phyloP scores from a whole-genome alignment of 2,797 vertebrate genomes.

The Lophotriccus pileatus region DNA sequence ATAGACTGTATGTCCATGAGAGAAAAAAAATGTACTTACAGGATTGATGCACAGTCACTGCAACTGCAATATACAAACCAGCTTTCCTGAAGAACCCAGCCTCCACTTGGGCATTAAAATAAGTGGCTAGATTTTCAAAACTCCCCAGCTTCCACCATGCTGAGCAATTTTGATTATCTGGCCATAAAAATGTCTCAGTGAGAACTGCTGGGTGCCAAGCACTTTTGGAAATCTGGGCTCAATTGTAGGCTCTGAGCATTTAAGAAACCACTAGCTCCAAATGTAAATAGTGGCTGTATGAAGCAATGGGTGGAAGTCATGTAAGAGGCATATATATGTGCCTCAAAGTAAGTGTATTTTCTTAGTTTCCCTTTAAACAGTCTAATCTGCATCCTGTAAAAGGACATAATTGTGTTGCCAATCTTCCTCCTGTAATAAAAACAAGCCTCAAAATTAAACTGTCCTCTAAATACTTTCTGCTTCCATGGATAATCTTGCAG shows the following conservation, averaged over 20 bases:
- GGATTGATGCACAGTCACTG: background rate
- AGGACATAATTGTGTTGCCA: background rate
- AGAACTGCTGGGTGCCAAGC: constrained; percentile 67
- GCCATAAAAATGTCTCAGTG: constrained; percentile 64
- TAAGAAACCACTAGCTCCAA: constrained; percentile 42
- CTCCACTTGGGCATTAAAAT: constrained; percentile 48
- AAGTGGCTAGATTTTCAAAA: constrained; percentile 60
- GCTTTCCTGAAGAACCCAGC: constrained; percentile 29
- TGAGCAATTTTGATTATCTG: constrained; percentile 68
- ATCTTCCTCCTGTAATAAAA: background rate
- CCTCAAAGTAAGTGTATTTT: background rate
- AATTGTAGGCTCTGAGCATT: constrained; percentile 56
- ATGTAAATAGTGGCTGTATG: constrained; percentile 7
- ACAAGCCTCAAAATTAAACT: background rate
- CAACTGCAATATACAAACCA: constrained; percentile 14
- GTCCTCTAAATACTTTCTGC: background rate
- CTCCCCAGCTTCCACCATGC: constrained; percentile 55
- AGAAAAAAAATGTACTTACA: background rate
- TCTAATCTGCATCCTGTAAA: background rate
- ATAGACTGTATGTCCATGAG: background rate
- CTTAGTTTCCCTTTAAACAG: background rate
- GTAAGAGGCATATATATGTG: background rate
- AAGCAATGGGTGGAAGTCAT: background rate
- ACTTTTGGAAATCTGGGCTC: constrained; percentile 68
- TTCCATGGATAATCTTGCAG: background rate